Conservation (phyloP, 2,797 vertebrate species). For the Melanotaenia parkinsoni region DNA sequence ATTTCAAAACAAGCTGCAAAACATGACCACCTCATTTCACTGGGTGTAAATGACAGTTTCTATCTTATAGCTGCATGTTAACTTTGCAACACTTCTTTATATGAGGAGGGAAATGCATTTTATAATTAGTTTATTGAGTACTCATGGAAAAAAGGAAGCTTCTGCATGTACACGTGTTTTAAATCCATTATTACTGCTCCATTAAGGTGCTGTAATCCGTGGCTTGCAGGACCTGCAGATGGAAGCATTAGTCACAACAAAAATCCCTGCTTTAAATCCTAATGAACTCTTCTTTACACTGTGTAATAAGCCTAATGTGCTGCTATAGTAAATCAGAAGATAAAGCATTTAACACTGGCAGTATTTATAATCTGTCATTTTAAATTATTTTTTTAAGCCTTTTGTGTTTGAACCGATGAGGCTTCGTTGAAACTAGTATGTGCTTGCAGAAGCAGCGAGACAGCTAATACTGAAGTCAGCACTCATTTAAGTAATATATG, state of each 20-base stretch:
- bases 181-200: neutral
- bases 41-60: neutral
- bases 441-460: neutral
- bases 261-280: conserved; percentile 39
- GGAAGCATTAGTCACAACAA: conserved; percentile 11
- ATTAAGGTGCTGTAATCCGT: conserved; percentile 2
- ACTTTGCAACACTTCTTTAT: neutral
- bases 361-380: neutral
- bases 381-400: neutral
- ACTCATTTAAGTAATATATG: neutral
- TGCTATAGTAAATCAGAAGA: conserved; percentile 18
- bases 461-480: neutral
- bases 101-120: neutral
- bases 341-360: conserved; percentile 3
- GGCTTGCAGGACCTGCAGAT: conserved; percentile 4
- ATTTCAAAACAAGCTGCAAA: neutral
- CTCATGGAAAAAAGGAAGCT: conserved; percentile 2
- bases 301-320: conserved; percentile 29
- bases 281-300: conserved; percentile 21
- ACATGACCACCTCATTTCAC: conserved; percentile 3
- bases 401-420: too few relatives aligned
- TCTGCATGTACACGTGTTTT: neutral
- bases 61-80: neutral
- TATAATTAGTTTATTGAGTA: neutral
- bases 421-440: neutral